Conservation (phyloP, 1,140 invertebrate species). For the Atta cephalotes region DNA sequence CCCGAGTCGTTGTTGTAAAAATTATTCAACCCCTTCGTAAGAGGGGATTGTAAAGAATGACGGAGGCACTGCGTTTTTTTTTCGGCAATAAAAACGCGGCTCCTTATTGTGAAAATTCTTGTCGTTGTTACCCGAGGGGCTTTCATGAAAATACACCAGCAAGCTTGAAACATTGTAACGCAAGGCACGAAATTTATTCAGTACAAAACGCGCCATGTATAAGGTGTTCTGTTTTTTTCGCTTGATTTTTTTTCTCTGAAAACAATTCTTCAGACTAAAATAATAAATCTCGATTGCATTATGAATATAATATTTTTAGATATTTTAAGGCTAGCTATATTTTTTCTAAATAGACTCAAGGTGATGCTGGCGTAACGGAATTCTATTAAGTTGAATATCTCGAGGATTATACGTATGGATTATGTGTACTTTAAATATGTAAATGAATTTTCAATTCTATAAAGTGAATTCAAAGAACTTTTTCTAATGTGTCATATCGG, state of each 20-base stretch:
- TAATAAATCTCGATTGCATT: not conserved
- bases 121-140: slow-evolving; percentile 31
- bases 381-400: too few relatives aligned
- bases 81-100: slow-evolving; percentile 44
- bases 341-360: not conserved
- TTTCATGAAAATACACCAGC: slow-evolving; percentile 32
- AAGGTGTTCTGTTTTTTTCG: not conserved
- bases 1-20: not conserved
- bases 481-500: too few relatives aligned
- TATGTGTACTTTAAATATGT: too few relatives aligned
- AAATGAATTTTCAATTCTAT: too few relatives aligned
- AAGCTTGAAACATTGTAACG: not conserved
- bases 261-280: slow-evolving; percentile 21
- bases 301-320: not conserved
- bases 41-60: slow-evolving; percentile 13
- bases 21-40: slow-evolving; percentile 37
- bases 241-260: not conserved
- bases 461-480: too few relatives aligned
- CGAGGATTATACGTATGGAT: too few relatives aligned
- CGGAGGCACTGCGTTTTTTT: slow-evolving; percentile 26
- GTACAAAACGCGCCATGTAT: slow-evolving; percentile 15
- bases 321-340: not conserved
- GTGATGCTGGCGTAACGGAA: too few relatives aligned
- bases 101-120: slow-evolving; percentile 52
- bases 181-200: slow-evolving; percentile 47